Base-by-base conservation (phyloP, 2,888 invertebrate species). In the Myathropa florea region DNA sequence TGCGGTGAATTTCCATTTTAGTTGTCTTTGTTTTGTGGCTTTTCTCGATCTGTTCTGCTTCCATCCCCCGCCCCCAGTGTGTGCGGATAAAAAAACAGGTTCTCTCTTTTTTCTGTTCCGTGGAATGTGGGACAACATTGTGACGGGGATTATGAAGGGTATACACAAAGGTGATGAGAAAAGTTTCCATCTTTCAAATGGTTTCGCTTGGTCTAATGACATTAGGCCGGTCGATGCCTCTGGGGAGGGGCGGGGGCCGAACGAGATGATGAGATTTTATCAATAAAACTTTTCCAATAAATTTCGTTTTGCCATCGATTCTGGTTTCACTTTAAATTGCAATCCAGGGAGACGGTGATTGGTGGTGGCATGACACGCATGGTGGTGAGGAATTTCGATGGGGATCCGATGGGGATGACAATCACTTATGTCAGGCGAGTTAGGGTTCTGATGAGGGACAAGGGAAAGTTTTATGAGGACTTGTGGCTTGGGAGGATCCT, bases 221-320 rank as follows among this genome's bases (percentile, higher is more conserved):
- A 65, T 67, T 64, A 68, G 59, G 36, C 68, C 21, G 53, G 59
- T 64, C n/a, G n/a, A 10, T 30, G 30, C 30, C 57, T 10, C 9
- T 10, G 7, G 23, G 68, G 33, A 30, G 6, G 33, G 30, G 4
- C 33, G 14, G 61, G 67, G 39, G 24, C 24, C 59, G 57, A 63
- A 80, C 67, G 39, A 60, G 55, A 30, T 80, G 75, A 76, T 75
- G 70, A 65, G 72, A 80, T 84, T 67, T 80, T 70, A 76, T 84
- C 71, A 63, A 59, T 70, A 68, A 80, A 80, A 84, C 71, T 84
- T 84, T 80, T 84, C 60, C 80, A 84, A 84, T 84, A 84, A 80
- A 84, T 84, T 84, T 61, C 53, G 67, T 70, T 76, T 76, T 68
- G 21, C 61, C 70, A 80, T 80, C 57, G 80, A 84, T 68, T 63